phyloP scores from a whole-genome alignment of 2,797 vertebrate species.

The Silurus lanzhouensis region DNA sequence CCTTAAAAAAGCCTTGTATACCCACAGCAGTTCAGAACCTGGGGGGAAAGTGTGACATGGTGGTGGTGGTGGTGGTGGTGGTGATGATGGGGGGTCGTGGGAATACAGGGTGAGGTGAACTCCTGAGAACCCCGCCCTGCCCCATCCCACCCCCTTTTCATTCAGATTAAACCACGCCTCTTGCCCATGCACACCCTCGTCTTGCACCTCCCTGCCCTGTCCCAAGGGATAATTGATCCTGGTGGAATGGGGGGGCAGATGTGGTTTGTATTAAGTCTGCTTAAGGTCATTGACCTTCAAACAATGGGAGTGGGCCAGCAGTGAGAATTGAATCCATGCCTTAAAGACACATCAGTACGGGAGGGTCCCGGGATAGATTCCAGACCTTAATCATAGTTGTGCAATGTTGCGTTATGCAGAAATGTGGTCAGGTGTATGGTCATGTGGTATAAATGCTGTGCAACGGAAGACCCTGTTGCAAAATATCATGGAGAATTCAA shows the following conservation, averaged over 20 bases:
- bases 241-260: constrained; percentile 7
- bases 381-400: neutral
- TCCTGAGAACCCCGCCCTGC: constrained; percentile 53
- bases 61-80: neutral
- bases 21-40: no score
- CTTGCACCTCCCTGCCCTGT: neutral
- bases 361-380: no score
- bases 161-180: neutral
- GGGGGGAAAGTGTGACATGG: neutral
- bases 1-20: no score
- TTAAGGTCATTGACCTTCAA: neutral
- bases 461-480: no score
- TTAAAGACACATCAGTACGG: neutral
- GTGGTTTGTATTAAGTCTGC: neutral
- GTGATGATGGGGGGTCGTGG: constrained; percentile 70
- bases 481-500: no score
- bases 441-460: no score
- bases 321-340: neutral
- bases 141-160: neutral
- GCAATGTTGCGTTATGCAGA: neutral
- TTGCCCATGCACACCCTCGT: neutral
- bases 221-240: constrained; percentile 30
- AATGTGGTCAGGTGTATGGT: no score
- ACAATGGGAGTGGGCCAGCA: no score
- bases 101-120: constrained; percentile 69